Base-by-base conservation (phyloP, 2,888 invertebrate species). In the Adela reaumurella region DNA sequence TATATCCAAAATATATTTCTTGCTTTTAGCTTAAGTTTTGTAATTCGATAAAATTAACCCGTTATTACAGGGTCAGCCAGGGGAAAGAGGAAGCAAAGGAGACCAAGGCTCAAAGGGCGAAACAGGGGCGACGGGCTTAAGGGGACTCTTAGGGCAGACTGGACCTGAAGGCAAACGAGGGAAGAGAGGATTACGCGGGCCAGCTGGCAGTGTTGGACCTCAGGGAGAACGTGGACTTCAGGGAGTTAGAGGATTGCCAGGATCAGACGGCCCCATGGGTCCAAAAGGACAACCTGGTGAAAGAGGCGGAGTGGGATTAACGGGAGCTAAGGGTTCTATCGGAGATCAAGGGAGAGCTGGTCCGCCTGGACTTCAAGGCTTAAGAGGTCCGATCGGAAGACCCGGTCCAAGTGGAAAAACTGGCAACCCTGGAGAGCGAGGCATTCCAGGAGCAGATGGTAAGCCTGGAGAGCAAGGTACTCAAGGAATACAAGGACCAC, bases 111-210 rank as follows among this genome's bases (percentile, higher is more conserved):
- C 80, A 24, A 89, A 92, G 67, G 92, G 93, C 24, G 92, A 92
- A 67, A 56, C 70, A 6, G 93, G 93, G 4, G 67, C 78, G 1
- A 73, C 83, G 1, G 92, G 93, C 1, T 88, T 89, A 2, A 79
- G 91, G 54, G 92, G 92, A 18, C 60, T 89, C 10, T 89, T 90
- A 1, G 92, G 93, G 1, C 74, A 82, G 3, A 65, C 83, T 4
- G 93, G 92, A 1, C 82, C 87, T 1, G 89, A 92, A 62, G 92
- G 90, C 3, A 92, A 92, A 74, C 82, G 91, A 51, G 92, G 92
- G 1, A 91, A 90, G 62, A 74, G 90, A 53, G 91, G 92, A 1
- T 82, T 87, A 58, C 76, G 88, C 52, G 91, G 92, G n/a, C 87
- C 90, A 1, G 81, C 84, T 8, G 91, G 92, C 1, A 81, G 83